Base-by-base conservation (phyloP, 2,797 vertebrate genomes). In the Phrynocephalus vlangalii region DNA sequence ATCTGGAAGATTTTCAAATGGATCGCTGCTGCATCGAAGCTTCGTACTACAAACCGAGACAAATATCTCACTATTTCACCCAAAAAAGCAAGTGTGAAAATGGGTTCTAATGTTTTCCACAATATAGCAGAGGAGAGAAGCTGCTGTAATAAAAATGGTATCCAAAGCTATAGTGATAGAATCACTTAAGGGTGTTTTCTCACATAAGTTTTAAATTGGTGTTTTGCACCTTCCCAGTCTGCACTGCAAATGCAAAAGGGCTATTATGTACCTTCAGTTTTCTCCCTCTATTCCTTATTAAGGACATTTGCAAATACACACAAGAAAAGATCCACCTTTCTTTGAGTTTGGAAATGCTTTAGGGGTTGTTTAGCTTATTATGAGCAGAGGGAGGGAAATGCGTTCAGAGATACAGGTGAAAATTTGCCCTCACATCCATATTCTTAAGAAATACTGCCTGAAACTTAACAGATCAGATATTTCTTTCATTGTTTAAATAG, bases 381-480 rank as follows among this genome's bases (percentile, higher is more conserved):
- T n/a, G 22, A 48, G 20, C 3, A 9, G 20, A 48, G 28, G 30
- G n/a, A 79, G n/a, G 60, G 18, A 18, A 30, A 20, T 33, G 30
- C 22, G 16, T 18, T 20, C 52, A 72, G 0, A 28, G 8, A 13
- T 22, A 4, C 30, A 26, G 5, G 48, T 56, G 8, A 80, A 80
- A 52, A n/a, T 33, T 24, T 71, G 16, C 5, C 28, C 88, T 87
- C 56, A 87, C 68, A 72, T 88, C 16, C 80, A 48, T 72, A 7
- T 73, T 70, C 52, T 84, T 75, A 52, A 91, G n/a, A 11, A 93
- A 94, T 11, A 76, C 11, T 67, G 30, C 3, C 2, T 18, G 85
- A n/a, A 81, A 93, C 91, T 86, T 92, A 90, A 79, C 93, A 92
- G 77, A 60, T 68, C 11, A 83, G 79, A 82, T 68, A 30, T 78